These are phyloP conservation scores for Apis cerana DNA, from an alignment of 1,140 invertebrate species.

Conservation along the genomic window DNA sequence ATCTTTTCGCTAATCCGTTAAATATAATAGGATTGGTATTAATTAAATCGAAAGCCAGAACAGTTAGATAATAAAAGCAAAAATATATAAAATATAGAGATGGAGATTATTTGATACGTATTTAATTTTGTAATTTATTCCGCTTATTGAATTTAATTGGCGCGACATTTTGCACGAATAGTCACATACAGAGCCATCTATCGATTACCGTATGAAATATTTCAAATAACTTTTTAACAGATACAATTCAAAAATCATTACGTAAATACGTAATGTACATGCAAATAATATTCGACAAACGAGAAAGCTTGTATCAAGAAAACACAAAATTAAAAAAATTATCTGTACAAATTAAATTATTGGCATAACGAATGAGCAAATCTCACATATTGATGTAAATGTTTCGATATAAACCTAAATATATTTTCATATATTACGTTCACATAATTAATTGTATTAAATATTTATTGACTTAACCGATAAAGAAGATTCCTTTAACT, in stretches of 20 bases:
- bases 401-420: neutral
- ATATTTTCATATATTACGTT: neutral
- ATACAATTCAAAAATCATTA: neutral
- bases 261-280: neutral
- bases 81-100: neutral
- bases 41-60: neutral
- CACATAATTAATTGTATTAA: neutral
- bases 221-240: neutral
- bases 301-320: neutral
- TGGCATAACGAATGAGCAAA: neutral
- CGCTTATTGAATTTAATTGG: slow-evolving; percentile 27
- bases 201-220: slow-evolving; percentile 7
- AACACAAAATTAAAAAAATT: neutral
- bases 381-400: neutral
- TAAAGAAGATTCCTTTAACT: slow-evolving; percentile 41
- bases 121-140: slow-evolving; percentile 26
- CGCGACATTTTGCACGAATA: neutral
- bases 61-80: neutral
- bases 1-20: neutral
- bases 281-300: neutral
- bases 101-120: neutral
- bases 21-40: neutral
- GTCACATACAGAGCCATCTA: slow-evolving; percentile 43
- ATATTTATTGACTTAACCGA: slow-evolving; percentile 3
- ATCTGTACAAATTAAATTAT: neutral